Conservation (phyloP, 2,888 invertebrate genomes). For the Augochlorella aurata region DNA sequence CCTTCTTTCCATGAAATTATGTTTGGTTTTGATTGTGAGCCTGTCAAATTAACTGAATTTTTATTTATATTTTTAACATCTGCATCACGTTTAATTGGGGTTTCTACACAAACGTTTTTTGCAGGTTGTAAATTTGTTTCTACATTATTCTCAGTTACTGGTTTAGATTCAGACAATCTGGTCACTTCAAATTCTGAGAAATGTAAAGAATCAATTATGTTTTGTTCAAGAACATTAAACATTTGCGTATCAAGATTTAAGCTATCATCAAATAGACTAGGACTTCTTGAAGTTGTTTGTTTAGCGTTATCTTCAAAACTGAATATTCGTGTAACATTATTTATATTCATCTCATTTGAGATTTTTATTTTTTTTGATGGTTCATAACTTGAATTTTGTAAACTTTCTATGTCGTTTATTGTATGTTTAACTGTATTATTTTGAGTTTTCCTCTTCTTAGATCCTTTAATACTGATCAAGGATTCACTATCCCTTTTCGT, state of each 20-base stretch:
- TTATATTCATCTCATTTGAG: constrained; percentile 13
- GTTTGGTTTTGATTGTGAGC: constrained; percentile 39
- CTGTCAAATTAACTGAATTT: constrained; percentile 12
- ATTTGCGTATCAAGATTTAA: constrained; percentile 83
- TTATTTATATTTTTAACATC: constrained; percentile 10
- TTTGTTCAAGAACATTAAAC: constrained; percentile 82
- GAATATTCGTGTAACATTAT: constrained; percentile 7
- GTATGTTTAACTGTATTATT: constrained; percentile 22
- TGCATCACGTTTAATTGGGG: constrained; percentile 5
- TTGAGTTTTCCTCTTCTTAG: constrained; percentile 10
- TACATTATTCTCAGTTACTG: not conserved
- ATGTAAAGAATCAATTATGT: constrained; percentile 70
- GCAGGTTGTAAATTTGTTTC: constrained; percentile 3
- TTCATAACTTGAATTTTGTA: constrained; percentile 9
- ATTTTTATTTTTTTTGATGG: constrained; percentile 35
- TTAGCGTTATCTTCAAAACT: constrained; percentile 20
- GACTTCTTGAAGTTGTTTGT: constrained; percentile 75
- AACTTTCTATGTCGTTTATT: not conserved
- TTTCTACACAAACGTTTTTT: not conserved
- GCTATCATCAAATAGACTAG: constrained; percentile 85
- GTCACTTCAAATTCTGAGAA: constrained; percentile 68
- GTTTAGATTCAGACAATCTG: constrained; percentile 34
- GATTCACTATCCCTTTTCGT: constrained; percentile 30
- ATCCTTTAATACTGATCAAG: constrained; percentile 9
- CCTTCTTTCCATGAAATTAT: constrained; percentile 70